These are phyloP conservation scores for Therioaphis trifolii DNA, from an alignment of 2,888 invertebrate species.

Conservation along the genomic window DNA sequence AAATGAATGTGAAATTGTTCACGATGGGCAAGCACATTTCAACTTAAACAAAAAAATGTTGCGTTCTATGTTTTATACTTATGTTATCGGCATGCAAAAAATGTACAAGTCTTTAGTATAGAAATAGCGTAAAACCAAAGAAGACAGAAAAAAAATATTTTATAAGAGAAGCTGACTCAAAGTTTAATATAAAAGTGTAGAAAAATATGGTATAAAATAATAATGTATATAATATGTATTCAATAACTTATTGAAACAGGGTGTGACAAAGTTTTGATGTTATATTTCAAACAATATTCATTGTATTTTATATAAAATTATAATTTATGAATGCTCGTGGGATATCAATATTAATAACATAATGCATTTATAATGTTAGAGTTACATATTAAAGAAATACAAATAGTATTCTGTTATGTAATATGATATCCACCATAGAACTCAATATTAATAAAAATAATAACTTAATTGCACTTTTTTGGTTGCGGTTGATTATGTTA, in stretches of 20 bases:
- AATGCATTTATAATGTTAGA: too few relatives aligned
- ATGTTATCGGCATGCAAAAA: constrained; percentile 59
- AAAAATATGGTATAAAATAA: constrained; percentile 30
- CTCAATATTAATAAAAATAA: too few relatives aligned
- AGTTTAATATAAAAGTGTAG: constrained; percentile 28
- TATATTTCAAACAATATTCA: background rate
- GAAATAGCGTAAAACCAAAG: constrained; percentile 44
- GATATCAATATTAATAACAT: too few relatives aligned
- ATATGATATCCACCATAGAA: too few relatives aligned
- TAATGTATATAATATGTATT: constrained; percentile 23
- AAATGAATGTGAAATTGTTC: constrained; percentile 19
- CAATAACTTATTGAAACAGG: constrained; percentile 39
- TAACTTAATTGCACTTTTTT: too few relatives aligned
- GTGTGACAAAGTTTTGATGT: constrained; percentile 48
- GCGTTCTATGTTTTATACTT: constrained; percentile 28
- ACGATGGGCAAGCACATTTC: constrained; percentile 16
- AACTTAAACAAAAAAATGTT: constrained; percentile 31
- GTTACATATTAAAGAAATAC: too few relatives aligned
- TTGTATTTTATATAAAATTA: too few relatives aligned
- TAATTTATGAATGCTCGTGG: too few relatives aligned
- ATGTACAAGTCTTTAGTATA: constrained; percentile 27
- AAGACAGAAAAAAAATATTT: constrained; percentile 27
- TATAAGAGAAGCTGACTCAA: constrained; percentile 43
- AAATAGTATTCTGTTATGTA: too few relatives aligned
- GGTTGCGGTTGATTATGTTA: too few relatives aligned